Conservation (phyloP, 2,797 vertebrate species). For the Betta splendens region DNA sequence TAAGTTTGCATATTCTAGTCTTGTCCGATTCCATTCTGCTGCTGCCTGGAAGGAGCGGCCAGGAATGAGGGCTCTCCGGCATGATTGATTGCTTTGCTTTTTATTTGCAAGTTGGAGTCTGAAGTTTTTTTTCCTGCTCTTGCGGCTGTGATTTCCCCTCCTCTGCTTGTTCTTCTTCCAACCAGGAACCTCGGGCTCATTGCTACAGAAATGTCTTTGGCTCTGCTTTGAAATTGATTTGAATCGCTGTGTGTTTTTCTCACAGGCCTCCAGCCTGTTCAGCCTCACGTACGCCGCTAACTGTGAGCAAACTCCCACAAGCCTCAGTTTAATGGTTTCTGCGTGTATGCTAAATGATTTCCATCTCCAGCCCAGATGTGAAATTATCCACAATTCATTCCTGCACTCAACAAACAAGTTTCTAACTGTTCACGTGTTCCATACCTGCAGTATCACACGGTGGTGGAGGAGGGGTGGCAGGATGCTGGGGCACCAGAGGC, state of each 20-base stretch:
- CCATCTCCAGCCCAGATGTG: background rate
- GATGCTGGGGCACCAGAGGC: too few relatives aligned
- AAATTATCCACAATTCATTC: too few relatives aligned
- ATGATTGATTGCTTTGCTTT: slow-evolving; percentile 93
- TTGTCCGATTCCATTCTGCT: slow-evolving; percentile 86
- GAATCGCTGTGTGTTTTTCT: slow-evolving; percentile 90
- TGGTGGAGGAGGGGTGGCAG: too few relatives aligned
- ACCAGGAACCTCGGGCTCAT: slow-evolving; percentile 75
- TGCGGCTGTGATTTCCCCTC: slow-evolving; percentile 29
- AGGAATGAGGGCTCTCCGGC: slow-evolving; percentile 82
- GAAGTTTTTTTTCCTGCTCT: slow-evolving; percentile 65
- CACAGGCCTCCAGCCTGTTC: slow-evolving; percentile 71
- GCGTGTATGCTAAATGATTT: background rate
- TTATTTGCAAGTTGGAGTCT: slow-evolving; percentile 89
- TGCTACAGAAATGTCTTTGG: slow-evolving; percentile 83
- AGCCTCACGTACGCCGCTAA: slow-evolving; percentile 12
- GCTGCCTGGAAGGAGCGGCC: slow-evolving; percentile 80
- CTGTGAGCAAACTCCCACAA: slow-evolving; percentile 19
- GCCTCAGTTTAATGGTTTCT: background rate
- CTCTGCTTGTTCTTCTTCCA: slow-evolving; percentile 62
- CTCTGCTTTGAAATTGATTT: slow-evolving; percentile 89
- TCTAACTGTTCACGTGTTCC: too few relatives aligned
- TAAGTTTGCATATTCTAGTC: slow-evolving; percentile 89
- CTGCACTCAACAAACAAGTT: too few relatives aligned
- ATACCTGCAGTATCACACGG: too few relatives aligned